Evolutionary conservation across 2,888 invertebrate species (phyloP).

Genomic region (Aleiodes leptofemur): DNA sequence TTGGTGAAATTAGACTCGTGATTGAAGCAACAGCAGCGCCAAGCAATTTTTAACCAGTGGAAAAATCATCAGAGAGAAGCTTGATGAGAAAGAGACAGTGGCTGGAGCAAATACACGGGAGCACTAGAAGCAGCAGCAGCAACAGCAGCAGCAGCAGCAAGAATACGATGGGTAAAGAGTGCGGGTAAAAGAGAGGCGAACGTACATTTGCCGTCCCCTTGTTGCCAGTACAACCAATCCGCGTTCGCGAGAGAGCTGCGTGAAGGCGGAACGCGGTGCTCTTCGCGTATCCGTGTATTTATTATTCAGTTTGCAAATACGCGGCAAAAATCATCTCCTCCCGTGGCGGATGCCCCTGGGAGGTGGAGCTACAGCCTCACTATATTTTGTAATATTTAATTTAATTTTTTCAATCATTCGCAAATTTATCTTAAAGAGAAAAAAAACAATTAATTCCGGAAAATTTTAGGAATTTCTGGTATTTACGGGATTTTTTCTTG

Average conservation of each 20-base stretch:
- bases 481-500: background rate
- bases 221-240: slow-evolving; percentile 71
- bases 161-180: slow-evolving; percentile 29
- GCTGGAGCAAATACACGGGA: slow-evolving; percentile 42
- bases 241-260: slow-evolving; percentile 72
- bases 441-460: background rate
- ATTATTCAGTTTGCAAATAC: slow-evolving; percentile 76
- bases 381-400: background rate
- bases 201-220: slow-evolving; percentile 72
- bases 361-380: slow-evolving; percentile 57
- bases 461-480: background rate
- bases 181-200: slow-evolving; percentile 44
- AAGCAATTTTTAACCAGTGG: background rate
- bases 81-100: slow-evolving; percentile 44
- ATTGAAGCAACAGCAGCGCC: slow-evolving; percentile 16
- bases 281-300: slow-evolving; percentile 73
- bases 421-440: background rate
- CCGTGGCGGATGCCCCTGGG: slow-evolving; percentile 61
- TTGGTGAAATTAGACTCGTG: too few relatives aligned
- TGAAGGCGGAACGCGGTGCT: slow-evolving; percentile 74
- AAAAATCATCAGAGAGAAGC: slow-evolving; percentile 27
- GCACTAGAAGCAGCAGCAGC: slow-evolving; percentile 51
- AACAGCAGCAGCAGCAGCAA: background rate
- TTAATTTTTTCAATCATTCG: slow-evolving; percentile 18
- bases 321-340: slow-evolving; percentile 73